Conservation (phyloP, 2,888 invertebrate genomes). For the Hermaeophaga mercurialis region DNA sequence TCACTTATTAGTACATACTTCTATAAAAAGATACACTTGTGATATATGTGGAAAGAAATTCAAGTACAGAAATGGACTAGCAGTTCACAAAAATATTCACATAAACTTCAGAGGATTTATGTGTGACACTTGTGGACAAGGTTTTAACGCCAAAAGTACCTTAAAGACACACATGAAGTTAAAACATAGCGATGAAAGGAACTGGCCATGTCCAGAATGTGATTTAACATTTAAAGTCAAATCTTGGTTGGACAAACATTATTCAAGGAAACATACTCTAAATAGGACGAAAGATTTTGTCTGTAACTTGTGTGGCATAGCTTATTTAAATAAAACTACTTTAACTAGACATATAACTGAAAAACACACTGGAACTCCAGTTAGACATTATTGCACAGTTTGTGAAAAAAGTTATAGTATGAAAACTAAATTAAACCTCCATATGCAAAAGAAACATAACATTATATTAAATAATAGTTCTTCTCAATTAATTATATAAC, state of each 20-base stretch:
- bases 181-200: conserved; percentile 43
- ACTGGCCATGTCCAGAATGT: conserved; percentile 46
- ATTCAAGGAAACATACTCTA: conserved; percentile 26
- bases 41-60: conserved; percentile 46
- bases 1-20: conserved; percentile 40
- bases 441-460: conserved; percentile 33
- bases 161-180: conserved; percentile 45
- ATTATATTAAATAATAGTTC: conserved; percentile 24
- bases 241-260: conserved; percentile 46
- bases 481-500: too few relatives aligned
- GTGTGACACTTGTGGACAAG: conserved; percentile 47
- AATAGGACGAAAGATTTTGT: conserved; percentile 33
- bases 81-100: conserved; percentile 45
- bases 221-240: conserved; percentile 45
- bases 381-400: conserved; percentile 27
- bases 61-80: conserved; percentile 44
- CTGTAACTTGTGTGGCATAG: conserved; percentile 29
- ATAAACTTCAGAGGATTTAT: conserved; percentile 44
- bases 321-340: conserved; percentile 34
- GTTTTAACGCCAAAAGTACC: conserved; percentile 46
- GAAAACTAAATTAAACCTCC: conserved; percentile 31
- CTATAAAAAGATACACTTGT: conserved; percentile 42
- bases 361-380: conserved; percentile 31
- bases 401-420: conserved; percentile 36
- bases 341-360: conserved; percentile 31